Base-by-base conservation (phyloP, 2,797 vertebrate species). In the Lindbergichthys nudifrons region DNA sequence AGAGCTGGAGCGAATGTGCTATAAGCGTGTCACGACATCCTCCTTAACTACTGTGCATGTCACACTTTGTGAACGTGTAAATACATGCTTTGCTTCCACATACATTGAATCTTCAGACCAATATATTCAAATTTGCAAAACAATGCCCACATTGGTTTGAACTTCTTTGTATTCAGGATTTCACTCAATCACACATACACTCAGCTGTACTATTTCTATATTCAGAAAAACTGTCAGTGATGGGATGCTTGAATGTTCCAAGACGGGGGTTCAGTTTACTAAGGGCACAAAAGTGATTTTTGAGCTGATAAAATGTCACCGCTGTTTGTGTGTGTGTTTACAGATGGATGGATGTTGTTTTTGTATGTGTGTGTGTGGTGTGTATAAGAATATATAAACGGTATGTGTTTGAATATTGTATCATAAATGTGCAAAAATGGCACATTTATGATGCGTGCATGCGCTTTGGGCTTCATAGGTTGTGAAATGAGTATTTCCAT, bases 401-500 rank as follows among this genome's bases (percentile, higher is more conserved):
- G 53, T 58, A 30, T 77, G 46, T 46, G 71, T 70, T 79, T 79
- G 50, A 72, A 54, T 61, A 23, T 59, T 57, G 26, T 59, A 14
- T 65, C 32, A 46, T 46, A 83, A 77, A 75, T 69, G 60, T 75
- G 77, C 60, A 50, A 47, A 63, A 61, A 16, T 46, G 30, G 47
- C 61, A 53, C 58, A 73, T 72, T 80, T 73, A 65, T 65, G 56
- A 73, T 63, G 50, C 73, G 59, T 56, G 43, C 46, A 6, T 68
- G 75, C 54, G 48, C 80, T 69, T 89, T 30, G 59, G 70, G 71
- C 70, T 66, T 74, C 58, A n/a, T 59, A 60, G 71, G 71, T 59
- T 77, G 62, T 81, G 59, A 82, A 84, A 86, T 85, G 61, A 80
- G 46, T 75, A 73, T 87, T 87, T 87, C 77, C 73, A 82, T 81